phyloP scores from a whole-genome alignment of 2,888 invertebrate species.

The Parapristionchus giblindavisi region DNA sequence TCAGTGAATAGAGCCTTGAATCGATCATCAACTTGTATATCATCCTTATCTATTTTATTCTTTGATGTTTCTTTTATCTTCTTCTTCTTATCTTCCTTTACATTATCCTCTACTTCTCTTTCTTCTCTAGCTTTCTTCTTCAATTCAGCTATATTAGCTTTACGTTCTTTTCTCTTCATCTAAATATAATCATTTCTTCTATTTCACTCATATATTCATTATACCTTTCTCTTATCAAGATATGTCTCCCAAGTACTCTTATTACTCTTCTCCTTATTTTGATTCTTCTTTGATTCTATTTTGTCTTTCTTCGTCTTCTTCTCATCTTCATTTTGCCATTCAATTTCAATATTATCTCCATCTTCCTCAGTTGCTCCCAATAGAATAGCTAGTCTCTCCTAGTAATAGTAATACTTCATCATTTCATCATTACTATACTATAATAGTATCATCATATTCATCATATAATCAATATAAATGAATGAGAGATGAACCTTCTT shows the following conservation, averaged over 20 bases:
- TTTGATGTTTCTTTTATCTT: not conserved
- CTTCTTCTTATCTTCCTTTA: conserved; percentile 38
- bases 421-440: not conserved
- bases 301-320: not conserved
- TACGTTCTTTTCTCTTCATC: conserved; percentile 47
- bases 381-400: conserved; percentile 18
- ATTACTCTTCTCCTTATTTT: conserved; percentile 35
- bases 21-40: conserved; percentile 45
- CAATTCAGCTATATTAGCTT: conserved; percentile 38
- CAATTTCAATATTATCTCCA: conserved; percentile 41
- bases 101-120: conserved; percentile 41
- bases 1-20: conserved; percentile 66
- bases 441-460: too few relatives aligned
- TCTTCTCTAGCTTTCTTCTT: conserved; percentile 39
- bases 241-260: conserved; percentile 49
- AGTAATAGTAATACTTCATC: not conserved
- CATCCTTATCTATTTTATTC: conserved; percentile 4
- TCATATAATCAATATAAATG: too few relatives aligned
- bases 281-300: not conserved
- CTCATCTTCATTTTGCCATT: conserved; percentile 35
- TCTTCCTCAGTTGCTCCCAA: conserved; percentile 37
- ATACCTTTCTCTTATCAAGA: conserved; percentile 46
- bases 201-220: not conserved
- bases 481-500: conserved; percentile 27
- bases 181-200: not conserved